Base-by-base conservation (phyloP, 2,113 vertebrate species). In the Lepidothrix coronata region DNA sequence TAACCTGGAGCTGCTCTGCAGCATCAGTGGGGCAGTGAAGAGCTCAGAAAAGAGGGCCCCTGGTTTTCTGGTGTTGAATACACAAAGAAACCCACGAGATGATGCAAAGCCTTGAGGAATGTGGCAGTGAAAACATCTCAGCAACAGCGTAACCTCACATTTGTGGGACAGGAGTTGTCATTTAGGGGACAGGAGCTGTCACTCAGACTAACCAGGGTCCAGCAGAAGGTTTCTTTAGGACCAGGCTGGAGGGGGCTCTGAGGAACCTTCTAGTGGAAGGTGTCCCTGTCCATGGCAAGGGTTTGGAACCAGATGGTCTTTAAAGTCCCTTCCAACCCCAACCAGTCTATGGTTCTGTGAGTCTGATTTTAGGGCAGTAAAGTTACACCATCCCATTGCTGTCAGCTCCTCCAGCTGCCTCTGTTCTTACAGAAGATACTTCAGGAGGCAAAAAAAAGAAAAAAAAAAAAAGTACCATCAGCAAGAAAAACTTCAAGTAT, bases 151-250 rank as follows among this genome's bases (percentile, higher is more conserved):
- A 24, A 14, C 8, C 16, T 72, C 51, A 17, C 11, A 3, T 66
- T 62, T 76, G 51, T 0, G 6, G 52, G 54, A 25, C 1, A 10
- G 49, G 18, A 58, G 14, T 16, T 33, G 21, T 21, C 61, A 18
- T 54, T 30, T 30, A 18, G 28, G 52, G 52, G 52, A 18, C 28
- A 55, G 54, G 54, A 31, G 30, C 5, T 55, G 33, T 28, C 57
- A 22, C 27, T 84, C 35, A 33, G 28, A 8, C 6, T 57, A 25
- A 16, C 5, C 0, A 0, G 16, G 22, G 15, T 11, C 49, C 71
- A 77, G 59, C 43, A 49, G 70, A 52, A 31, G n/a, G 59, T 61
- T 35, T 35, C n/a, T 24, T 59, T n/a, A 59, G 37, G n/a, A 14
- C n/a, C 58, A 37, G n/a, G 58, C 25, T 61, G 35, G 58, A 37